A percentile compares a stretch with the other conserved stretches of the same genome.
These are phyloP conservation scores for Paraplagusia blochii DNA, from an alignment of 2,113 vertebrate species.

Conservation along the genomic window DNA sequence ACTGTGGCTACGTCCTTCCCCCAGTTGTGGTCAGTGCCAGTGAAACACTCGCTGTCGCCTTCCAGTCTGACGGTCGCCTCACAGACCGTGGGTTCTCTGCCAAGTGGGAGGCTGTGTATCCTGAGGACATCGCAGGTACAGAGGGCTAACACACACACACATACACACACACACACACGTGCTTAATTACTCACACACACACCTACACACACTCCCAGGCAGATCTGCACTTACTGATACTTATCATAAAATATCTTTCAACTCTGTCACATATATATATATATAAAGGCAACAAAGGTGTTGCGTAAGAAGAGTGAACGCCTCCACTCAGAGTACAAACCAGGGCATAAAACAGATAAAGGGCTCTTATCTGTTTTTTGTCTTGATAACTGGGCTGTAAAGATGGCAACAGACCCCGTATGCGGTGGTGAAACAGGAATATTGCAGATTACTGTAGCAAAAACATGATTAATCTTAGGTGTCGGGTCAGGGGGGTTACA, in stretches of 20 bases:
- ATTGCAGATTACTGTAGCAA: too few species aligned
- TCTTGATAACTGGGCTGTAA: conserved; percentile 13
- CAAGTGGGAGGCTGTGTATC: conserved; percentile 75
- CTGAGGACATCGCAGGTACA: conserved; percentile 75
- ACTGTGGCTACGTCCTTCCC: conserved; percentile 73
- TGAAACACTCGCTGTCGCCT: conserved; percentile 66
- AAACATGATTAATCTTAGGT: too few species aligned
- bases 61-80: conserved; percentile 70
- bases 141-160: conserved; percentile 5
- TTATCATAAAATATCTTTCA: conserved; percentile 20
- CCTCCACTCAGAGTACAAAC: conserved; percentile 33
- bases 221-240: conserved; percentile 23
- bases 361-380: conserved; percentile 23
- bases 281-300: conserved; percentile 17
- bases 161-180: conserved; percentile 9
- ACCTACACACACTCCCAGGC: conserved; percentile 17
- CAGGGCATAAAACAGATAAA: conserved; percentile 30
- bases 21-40: conserved; percentile 70
- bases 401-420: background rate
- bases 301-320: conserved; percentile 11
- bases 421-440: background rate
- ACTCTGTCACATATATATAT: conserved; percentile 10
- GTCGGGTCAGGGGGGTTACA: too few species aligned
- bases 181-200: conserved; percentile 28
- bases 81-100: conserved; percentile 73